Percentiles rank a stretch among this genome's conserved stretches.
Evolutionary conservation across 2,797 vertebrate genomes (phyloP).

Genomic region (Sparus aurata): DNA sequence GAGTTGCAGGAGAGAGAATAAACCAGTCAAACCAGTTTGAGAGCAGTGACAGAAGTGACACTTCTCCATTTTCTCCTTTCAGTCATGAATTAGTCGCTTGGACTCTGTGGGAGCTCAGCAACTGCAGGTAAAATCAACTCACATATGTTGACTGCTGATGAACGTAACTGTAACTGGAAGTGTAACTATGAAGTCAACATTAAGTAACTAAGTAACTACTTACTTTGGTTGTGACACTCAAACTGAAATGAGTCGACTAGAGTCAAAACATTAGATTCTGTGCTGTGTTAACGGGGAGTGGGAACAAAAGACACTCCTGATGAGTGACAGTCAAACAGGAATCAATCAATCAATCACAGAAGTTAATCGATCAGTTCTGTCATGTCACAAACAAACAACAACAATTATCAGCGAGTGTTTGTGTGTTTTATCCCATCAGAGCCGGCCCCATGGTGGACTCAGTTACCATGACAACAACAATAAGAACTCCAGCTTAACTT

Average conservation of each 20-base stretch:
- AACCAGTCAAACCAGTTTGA: too few relatives aligned
- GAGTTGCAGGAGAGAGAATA: too few relatives aligned
- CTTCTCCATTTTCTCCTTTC: slow-evolving; percentile 22
- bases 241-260: too few relatives aligned
- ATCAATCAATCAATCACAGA: not conserved
- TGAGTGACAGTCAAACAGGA: not conserved
- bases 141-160: too few relatives aligned
- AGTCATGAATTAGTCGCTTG: slow-evolving; percentile 36
- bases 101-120: slow-evolving; percentile 37
- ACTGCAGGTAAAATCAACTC: slow-evolving; percentile 50
- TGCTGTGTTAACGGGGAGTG: not conserved
- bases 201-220: too few relatives aligned
- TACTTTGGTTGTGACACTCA: too few relatives aligned
- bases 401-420: not conserved
- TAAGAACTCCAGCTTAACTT: slow-evolving; percentile 40
- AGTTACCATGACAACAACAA: slow-evolving; percentile 52
- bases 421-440: slow-evolving; percentile 50
- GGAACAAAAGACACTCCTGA: not conserved
- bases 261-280: not conserved
- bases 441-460: slow-evolving; percentile 23
- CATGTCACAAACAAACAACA: not conserved
- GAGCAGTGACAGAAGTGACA: not conserved
- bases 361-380: not conserved
- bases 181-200: too few relatives aligned
- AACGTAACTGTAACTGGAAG: too few relatives aligned